Conservation (phyloP, 1,140 invertebrate species). For the Drosophila fuyamai region DNA sequence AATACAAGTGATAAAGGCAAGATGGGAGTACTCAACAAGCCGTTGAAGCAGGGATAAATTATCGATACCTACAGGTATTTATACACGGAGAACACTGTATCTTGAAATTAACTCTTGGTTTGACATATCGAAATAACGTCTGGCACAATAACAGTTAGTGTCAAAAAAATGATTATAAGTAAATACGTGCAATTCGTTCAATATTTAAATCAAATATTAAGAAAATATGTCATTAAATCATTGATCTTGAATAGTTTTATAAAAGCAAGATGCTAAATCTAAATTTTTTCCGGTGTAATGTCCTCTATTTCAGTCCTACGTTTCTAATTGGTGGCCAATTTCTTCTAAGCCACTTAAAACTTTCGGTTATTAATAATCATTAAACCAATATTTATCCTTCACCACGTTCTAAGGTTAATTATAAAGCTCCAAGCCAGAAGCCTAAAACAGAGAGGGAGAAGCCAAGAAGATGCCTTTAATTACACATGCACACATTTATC, state of each 20-base stretch:
- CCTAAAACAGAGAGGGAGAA: conserved; percentile 5
- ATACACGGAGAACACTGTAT: background rate
- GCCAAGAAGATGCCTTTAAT: conserved; percentile 38
- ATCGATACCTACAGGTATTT: background rate
- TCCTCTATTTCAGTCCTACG: background rate
- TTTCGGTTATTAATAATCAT: conserved; percentile 40
- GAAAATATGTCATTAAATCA: too few species aligned
- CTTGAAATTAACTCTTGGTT: background rate
- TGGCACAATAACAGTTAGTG: too few species aligned
- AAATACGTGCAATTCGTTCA: too few species aligned
- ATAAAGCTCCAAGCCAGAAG: conserved; percentile 35
- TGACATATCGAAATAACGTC: background rate
- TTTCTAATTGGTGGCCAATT: conserved; percentile 33
- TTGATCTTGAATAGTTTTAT: too few species aligned
- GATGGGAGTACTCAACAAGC: conserved; percentile 14
- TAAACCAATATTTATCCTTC: conserved; percentile 51
- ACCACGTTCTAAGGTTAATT: conserved; percentile 25
- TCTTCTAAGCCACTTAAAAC: conserved; percentile 13
- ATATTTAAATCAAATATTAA: too few species aligned
- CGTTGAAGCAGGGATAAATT: conserved; percentile 12
- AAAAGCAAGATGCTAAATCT: background rate
- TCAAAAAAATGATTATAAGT: too few species aligned
- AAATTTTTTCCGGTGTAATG: background rate
- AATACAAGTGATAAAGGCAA: conserved; percentile 31
- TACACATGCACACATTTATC: conserved; percentile 53